A percentile compares a stretch with the other conserved stretches of the same genome.
Conservation (phyloP, 1,140 invertebrate species). For the Mylabris phalerata region DNA sequence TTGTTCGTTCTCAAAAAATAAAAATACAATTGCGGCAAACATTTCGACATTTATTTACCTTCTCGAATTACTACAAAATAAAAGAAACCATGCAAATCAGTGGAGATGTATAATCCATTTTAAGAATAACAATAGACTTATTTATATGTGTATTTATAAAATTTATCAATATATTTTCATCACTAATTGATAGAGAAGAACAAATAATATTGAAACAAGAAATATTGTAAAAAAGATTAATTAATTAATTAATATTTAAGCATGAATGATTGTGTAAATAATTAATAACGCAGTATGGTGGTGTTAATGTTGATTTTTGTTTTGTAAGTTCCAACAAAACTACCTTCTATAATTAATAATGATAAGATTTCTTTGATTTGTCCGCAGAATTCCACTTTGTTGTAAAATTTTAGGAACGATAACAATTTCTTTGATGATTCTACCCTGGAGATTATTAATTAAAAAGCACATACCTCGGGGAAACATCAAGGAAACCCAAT, state of each 20-base stretch:
- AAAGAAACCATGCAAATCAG: slow-evolving; percentile 6
- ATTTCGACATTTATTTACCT: background rate
- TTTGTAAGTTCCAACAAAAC: too few relatives aligned
- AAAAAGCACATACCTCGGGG: too few relatives aligned
- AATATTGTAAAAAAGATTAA: too few relatives aligned
- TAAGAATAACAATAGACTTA: slow-evolving; percentile 24
- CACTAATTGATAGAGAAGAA: slow-evolving; percentile 26
- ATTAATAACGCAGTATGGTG: slow-evolving; percentile 20
- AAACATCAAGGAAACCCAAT: background rate
- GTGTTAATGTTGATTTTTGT: slow-evolving; percentile 17
- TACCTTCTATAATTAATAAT: too few relatives aligned
- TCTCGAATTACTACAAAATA: too few relatives aligned
- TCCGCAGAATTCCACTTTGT: slow-evolving; percentile 11
- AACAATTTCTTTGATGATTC: background rate
- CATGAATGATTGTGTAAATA: slow-evolving; percentile 33
- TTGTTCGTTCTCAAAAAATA: too few relatives aligned
- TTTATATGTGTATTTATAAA: slow-evolving; percentile 29
- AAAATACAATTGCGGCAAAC: slow-evolving; percentile 3
- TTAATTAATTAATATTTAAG: slow-evolving; percentile 14
- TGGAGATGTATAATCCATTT: slow-evolving; percentile 19
- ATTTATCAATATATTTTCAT: slow-evolving; percentile 36
- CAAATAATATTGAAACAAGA: slow-evolving; percentile 20
- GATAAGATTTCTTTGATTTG: too few relatives aligned
- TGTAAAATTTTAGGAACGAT: slow-evolving; percentile 14
- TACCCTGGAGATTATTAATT: too few relatives aligned